Conservation (phyloP, 2,888 invertebrate species). For the Luffia ferchaultella region DNA sequence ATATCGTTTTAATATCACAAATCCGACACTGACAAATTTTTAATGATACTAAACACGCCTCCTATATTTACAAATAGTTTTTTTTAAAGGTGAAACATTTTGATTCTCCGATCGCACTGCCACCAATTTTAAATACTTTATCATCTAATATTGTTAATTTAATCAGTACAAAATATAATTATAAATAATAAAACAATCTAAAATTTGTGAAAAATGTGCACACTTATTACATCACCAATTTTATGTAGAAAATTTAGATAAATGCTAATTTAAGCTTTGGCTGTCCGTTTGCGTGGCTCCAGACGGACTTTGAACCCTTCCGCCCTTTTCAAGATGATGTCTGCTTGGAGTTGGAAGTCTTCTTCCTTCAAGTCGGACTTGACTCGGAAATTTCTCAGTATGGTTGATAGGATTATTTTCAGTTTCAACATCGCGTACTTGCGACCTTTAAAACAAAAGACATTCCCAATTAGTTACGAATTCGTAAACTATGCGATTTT, state of each 20-base stretch:
- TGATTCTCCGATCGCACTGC: no score
- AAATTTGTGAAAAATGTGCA: constrained; percentile 22
- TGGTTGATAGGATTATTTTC: constrained; percentile 79
- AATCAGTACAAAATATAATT: not conserved
- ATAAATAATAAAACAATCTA: not conserved
- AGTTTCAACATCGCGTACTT: constrained; percentile 84
- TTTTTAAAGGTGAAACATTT: no score
- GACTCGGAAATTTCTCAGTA: constrained; percentile 77
- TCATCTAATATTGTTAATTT: not conserved
- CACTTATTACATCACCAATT: constrained; percentile 18
- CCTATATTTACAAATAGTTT: no score
- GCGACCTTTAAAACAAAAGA: constrained; percentile 61
- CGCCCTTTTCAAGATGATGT: constrained; percentile 79
- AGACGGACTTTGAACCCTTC: constrained; percentile 80
- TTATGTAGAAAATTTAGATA: not conserved
- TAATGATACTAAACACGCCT: no score
- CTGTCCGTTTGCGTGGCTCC: constrained; percentile 67
- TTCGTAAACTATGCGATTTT: no score
- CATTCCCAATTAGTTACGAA: no score
- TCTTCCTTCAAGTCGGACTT: constrained; percentile 71
- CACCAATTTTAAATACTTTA: not conserved
- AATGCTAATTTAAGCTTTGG: constrained; percentile 30
- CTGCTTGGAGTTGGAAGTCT: constrained; percentile 77
- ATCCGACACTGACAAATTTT: constrained; percentile 18
- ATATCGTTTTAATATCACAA: not conserved